Evolutionary conservation across 2,888 invertebrate genomes (phyloP).

Genomic region (Andrena flavipes): DNA sequence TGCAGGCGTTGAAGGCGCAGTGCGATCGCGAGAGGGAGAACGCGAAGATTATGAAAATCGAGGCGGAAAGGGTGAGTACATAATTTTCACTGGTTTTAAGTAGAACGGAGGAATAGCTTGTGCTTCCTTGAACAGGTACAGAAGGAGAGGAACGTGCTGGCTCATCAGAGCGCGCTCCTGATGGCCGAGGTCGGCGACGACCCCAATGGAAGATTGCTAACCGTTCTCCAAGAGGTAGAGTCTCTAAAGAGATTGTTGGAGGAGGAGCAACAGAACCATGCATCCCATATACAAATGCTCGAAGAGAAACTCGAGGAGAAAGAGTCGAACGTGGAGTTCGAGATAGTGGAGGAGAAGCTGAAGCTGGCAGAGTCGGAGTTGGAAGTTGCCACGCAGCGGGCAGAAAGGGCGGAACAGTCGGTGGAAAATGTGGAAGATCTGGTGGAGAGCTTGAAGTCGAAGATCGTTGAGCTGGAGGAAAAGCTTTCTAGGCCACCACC

Average conservation of each 20-base stretch:
- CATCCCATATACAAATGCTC: constrained; percentile 87
- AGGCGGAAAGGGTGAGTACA: constrained; percentile 83
- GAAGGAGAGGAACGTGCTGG: constrained; percentile 88
- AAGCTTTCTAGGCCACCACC: constrained; percentile 78
- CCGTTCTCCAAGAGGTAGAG: constrained; percentile 87
- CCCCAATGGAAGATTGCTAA: constrained; percentile 86
- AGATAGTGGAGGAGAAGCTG: constrained; percentile 90
- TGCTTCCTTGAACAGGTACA: constrained; percentile 85
- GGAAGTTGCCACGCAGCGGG: constrained; percentile 87
- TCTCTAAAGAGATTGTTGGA: constrained; percentile 87
- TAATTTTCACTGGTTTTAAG: not conserved
- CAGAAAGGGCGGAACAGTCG: constrained; percentile 87
- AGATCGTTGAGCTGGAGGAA: constrained; percentile 77
- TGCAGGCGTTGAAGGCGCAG: constrained; percentile 87
- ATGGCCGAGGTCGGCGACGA: constrained; percentile 88
- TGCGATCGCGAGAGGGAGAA: constrained; percentile 88
- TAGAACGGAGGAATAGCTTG: not conserved
- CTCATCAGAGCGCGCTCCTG: constrained; percentile 89
- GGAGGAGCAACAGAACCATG: constrained; percentile 87
- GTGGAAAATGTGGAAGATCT: constrained; percentile 80
- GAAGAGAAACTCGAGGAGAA: constrained; percentile 89
- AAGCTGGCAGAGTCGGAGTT: constrained; percentile 90
- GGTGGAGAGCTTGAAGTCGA: constrained; percentile 72
- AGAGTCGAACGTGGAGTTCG: constrained; percentile 89
- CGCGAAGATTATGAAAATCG: constrained; percentile 84